These are phyloP conservation scores for Xiphias gladius DNA, from an alignment of 2,113 vertebrate genomes.

Conservation along the genomic window DNA sequence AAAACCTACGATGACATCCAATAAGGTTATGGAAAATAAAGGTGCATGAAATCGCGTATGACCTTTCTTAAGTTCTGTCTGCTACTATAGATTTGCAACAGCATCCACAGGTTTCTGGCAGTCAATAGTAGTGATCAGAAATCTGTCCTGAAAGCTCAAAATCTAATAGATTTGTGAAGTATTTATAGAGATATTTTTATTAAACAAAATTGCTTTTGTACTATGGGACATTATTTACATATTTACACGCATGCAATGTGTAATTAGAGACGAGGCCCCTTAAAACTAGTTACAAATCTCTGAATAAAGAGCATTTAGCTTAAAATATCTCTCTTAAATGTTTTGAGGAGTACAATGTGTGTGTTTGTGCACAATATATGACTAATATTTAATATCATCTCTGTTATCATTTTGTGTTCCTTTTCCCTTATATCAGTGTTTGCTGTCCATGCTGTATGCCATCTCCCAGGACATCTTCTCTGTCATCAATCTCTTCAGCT, in stretches of 20 bases:
- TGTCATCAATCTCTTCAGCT: slow-evolving; percentile 85
- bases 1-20: neutral
- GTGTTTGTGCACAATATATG: neutral
- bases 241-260: neutral
- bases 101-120: neutral
- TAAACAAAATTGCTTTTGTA: neutral
- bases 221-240: neutral
- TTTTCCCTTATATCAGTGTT: slow-evolving; percentile 66
- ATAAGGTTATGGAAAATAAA: neutral
- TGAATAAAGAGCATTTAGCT: neutral
- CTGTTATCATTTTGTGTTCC: too few relatives aligned
- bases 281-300: too few relatives aligned
- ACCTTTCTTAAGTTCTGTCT: neutral
- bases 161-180: neutral
- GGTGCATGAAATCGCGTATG: neutral
- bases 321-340: neutral
- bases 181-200: neutral
- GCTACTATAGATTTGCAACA: neutral
- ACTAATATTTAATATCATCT: neutral
- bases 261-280: neutral
- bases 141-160: neutral
- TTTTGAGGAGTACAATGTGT: neutral
- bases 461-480: slow-evolving; percentile 84
- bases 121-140: neutral
- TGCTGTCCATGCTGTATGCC: slow-evolving; percentile 83